A percentile compares a stretch with the other conserved stretches of the same genome.
Conservation (phyloP, 2,888 invertebrate genomes). For the Aphodius granarius region DNA sequence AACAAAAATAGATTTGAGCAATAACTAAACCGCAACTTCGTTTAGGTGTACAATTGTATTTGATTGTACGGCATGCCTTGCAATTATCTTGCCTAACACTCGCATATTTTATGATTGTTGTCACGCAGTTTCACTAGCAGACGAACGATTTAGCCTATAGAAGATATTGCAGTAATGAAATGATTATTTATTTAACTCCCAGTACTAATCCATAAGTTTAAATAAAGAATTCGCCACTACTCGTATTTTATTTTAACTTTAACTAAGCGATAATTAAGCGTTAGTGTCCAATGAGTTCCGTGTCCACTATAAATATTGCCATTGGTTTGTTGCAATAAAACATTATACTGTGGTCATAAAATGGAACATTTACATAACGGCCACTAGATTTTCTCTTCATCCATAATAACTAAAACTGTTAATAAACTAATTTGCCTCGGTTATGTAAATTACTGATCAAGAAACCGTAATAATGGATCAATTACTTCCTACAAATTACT, state of each 20-base stretch:
- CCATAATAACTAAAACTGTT: neutral
- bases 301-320: neutral
- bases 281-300: neutral
- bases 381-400: neutral
- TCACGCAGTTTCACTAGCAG: neutral
- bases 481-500: neutral
- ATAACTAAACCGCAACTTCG: neutral
- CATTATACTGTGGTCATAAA: neutral
- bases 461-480: neutral
- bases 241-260: too few relatives aligned
- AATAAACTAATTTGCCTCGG: neutral
- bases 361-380: neutral
- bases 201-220: too few relatives aligned
- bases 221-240: too few relatives aligned
- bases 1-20: neutral
- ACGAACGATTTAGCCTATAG: neutral
- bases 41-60: neutral
- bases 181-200: too few relatives aligned
- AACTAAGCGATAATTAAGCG: neutral
- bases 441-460: neutral
- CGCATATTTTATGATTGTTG: neutral
- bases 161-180: neutral
- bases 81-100: neutral
- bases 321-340: neutral
- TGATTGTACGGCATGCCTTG: neutral